Evolutionary conservation across 2,113 vertebrate species (phyloP).

Genomic region (Equus przewalskii): DNA sequence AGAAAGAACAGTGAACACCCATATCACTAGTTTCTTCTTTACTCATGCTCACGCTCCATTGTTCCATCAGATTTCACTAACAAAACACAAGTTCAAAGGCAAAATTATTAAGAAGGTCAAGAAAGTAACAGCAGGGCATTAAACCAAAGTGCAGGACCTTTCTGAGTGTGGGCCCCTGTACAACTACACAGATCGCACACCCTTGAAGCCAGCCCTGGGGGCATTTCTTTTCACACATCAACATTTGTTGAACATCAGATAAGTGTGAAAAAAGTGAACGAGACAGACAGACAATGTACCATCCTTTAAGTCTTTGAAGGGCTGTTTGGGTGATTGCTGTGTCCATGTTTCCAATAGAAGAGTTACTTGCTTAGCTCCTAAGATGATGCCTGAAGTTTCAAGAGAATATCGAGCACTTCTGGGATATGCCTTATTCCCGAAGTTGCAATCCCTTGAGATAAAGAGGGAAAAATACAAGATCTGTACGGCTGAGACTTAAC

Average conservation of each 20-base stretch:
- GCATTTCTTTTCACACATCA: background rate
- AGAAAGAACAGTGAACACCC: background rate
- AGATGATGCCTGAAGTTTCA: slow-evolving; percentile 29
- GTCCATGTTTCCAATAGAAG: background rate
- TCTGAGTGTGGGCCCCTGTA: background rate
- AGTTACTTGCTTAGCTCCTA: slow-evolving; percentile 54
- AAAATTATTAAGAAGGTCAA: slow-evolving; percentile 46
- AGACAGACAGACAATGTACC: background rate
- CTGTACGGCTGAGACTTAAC: slow-evolving; percentile 75
- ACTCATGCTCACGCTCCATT: background rate
- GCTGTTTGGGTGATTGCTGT: slow-evolving; percentile 1
- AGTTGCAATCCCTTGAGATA: slow-evolving; percentile 34
- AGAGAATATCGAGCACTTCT: background rate
- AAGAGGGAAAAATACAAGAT: slow-evolving; percentile 57
- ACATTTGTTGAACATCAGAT: background rate
- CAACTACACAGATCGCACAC: background rate
- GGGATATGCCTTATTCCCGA: background rate
- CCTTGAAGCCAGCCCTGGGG: background rate
- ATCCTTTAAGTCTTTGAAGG: background rate
- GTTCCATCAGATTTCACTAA: background rate
- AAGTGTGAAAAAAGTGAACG: background rate
- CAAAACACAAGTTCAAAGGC: slow-evolving; percentile 18
- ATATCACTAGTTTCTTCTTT: background rate
- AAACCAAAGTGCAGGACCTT: background rate
- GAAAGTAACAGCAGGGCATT: background rate